Conservation (phyloP, 2,888 invertebrate genomes). For the Dromius quadrimaculatus region DNA sequence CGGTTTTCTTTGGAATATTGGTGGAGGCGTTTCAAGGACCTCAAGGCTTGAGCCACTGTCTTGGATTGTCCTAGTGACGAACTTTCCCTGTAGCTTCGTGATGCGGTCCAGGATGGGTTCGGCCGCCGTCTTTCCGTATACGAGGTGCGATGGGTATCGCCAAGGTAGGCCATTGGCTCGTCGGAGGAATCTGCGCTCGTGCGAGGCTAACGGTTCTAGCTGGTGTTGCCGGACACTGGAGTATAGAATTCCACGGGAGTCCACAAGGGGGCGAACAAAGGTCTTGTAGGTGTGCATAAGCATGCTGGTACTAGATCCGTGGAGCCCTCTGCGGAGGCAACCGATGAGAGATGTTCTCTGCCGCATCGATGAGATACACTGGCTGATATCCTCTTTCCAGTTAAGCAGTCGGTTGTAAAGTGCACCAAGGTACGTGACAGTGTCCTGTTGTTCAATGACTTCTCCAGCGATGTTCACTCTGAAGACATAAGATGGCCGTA, state of each 20-base stretch:
- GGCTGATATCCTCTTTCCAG: not conserved
- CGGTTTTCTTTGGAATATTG: not conserved
- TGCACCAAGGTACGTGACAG: not conserved
- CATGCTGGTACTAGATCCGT: not conserved
- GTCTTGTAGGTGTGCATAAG: not conserved
- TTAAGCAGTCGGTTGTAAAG: not conserved
- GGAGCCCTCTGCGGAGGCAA: not conserved
- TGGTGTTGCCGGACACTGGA: not conserved
- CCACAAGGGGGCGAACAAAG: not conserved
- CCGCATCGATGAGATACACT: not conserved
- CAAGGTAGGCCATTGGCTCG: not conserved
- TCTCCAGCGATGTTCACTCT: not conserved
- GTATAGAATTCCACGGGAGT: not conserved
- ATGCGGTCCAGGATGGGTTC: not conserved
- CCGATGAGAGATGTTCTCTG: not conserved
- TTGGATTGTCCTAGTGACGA: not conserved
- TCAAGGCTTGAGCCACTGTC: not conserved
- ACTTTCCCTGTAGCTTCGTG: not conserved
- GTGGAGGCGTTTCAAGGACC: not conserved
- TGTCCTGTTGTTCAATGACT: not conserved
- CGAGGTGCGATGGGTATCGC: not conserved
- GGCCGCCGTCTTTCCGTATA: not conserved
- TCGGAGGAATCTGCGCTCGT: not conserved
- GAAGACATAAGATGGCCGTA: not conserved
- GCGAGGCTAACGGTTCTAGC: not conserved